phyloP scores from a whole-genome alignment of 2,113 vertebrate species.

The Megaceryle torquata region DNA sequence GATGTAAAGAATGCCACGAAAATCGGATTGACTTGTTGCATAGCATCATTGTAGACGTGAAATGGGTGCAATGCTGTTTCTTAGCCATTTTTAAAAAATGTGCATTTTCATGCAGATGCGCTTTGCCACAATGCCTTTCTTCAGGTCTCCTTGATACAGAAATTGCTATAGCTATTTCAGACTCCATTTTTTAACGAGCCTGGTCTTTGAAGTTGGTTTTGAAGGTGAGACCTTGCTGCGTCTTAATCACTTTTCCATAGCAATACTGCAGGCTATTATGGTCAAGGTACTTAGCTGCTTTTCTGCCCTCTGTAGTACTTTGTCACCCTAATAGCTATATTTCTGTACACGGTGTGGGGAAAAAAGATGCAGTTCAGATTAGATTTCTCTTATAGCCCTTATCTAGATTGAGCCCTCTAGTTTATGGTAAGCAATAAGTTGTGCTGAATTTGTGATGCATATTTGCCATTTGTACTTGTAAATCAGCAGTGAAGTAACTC shows the following conservation, averaged over 20 bases:
- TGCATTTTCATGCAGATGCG: neutral
- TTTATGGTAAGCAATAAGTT: neutral
- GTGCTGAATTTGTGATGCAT: neutral
- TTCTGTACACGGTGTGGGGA: neutral
- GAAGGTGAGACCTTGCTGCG: neutral
- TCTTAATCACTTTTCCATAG: neutral
- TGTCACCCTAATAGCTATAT: neutral
- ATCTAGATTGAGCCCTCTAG: neutral
- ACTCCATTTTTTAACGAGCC: neutral
- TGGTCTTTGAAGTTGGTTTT: neutral
- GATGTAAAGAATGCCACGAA: neutral
- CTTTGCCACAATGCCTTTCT: neutral
- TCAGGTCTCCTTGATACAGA: neutral
- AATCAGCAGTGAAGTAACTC: neutral
- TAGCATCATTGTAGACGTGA: neutral
- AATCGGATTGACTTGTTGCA: neutral
- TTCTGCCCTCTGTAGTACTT: neutral
- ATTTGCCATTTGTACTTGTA: neutral
- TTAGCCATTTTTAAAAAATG: neutral
- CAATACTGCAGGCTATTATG: neutral
- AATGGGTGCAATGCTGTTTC: neutral
- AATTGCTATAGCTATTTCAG: neutral
- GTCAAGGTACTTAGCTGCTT: neutral
- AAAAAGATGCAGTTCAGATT: neutral
- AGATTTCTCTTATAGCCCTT: neutral